phyloP scores from a whole-genome alignment of 1,140 invertebrate species.

The Drosophila bifasciata region DNA sequence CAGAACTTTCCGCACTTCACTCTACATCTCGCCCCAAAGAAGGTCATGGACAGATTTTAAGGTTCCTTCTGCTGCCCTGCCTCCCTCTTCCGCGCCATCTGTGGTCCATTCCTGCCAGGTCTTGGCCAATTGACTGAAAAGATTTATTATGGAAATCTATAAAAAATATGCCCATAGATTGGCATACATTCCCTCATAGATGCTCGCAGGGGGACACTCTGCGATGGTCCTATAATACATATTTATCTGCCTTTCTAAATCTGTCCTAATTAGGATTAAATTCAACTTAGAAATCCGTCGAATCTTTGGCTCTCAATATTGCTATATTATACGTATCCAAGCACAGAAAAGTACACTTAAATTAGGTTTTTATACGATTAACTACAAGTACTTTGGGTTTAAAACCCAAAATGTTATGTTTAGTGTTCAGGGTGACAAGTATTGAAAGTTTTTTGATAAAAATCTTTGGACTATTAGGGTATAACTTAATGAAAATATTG shows the following conservation, averaged over 20 bases:
- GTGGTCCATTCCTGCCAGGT: conserved; percentile 19
- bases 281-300: conserved; percentile 22
- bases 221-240: conserved; percentile 41
- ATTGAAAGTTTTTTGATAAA: too few relatives aligned
- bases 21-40: conserved; percentile 62
- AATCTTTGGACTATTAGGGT: too few relatives aligned
- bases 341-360: background rate
- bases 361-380: background rate
- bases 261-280: conserved; percentile 56
- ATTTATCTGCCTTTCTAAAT: conserved; percentile 62
- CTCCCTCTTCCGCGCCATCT: background rate
- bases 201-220: background rate
- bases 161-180: conserved; percentile 73
- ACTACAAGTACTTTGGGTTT: background rate
- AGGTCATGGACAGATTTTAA: conserved; percentile 80
- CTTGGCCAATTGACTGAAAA: conserved; percentile 68
- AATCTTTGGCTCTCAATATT: conserved; percentile 13
- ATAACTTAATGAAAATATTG: too few relatives aligned
- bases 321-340: conserved; percentile 4
- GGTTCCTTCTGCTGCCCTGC: conserved; percentile 34
- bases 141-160: conserved; percentile 82
- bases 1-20: conserved; percentile 58
- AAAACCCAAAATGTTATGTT: background rate
- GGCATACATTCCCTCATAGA: conserved; percentile 48
- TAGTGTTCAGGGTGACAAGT: too few relatives aligned